Evolutionary conservation across 1,140 invertebrate species (phyloP), one percentile per base, ranked within the genome.

Genomic region (Laodelphax striatellus): DNA sequence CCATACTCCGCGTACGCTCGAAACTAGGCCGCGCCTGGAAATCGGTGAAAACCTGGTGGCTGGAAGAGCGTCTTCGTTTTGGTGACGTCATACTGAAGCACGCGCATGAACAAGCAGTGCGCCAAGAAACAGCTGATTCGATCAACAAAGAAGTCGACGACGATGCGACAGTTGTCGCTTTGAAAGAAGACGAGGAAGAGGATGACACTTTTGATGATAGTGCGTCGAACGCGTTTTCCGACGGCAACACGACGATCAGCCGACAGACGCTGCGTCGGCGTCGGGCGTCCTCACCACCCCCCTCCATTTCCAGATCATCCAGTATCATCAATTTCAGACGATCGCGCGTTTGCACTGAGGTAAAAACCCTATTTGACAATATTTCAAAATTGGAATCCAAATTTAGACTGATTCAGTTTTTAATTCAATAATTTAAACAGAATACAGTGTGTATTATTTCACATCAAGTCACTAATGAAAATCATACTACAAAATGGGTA

Each of bases 81-180:
- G 53, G 53, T 17, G 59, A 60, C 21, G 59, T 60, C 41, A 55
- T 60, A 16, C 42, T 60, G 34, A 60, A 60, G 43, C 52, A 55
- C 1, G 46, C 46, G 9, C 46, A 50, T 10, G 46, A 50, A 17
- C 46, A 50, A 17, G 46, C 52, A 14, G 53, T 60, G 10, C 57
- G 46, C 1, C 46, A 19, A 14, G 43, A 44, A 3, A 14, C 43
- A 14, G 17, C 16, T 50, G 21, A 19, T 19, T 22, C 16, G 16
- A 5, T 22, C 46, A 11, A 19, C 19, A 46, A n/a, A 16, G 43
- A 46, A 46, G 43, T 19, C 46, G n/a, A 50, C 2, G 46, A 50
- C 13, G 53, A 41, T 16, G 38, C 14, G 9, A n/a, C n/a, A n/a
- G n/a, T n/a, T n/a, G 58, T 55, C 2, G 34, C 46, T 9, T 46